Evolutionary conservation across 2,113 vertebrate species (phyloP), one percentile per base, ranked within the genome.

Genomic region (Paracanthobrama guichenoti): DNA sequence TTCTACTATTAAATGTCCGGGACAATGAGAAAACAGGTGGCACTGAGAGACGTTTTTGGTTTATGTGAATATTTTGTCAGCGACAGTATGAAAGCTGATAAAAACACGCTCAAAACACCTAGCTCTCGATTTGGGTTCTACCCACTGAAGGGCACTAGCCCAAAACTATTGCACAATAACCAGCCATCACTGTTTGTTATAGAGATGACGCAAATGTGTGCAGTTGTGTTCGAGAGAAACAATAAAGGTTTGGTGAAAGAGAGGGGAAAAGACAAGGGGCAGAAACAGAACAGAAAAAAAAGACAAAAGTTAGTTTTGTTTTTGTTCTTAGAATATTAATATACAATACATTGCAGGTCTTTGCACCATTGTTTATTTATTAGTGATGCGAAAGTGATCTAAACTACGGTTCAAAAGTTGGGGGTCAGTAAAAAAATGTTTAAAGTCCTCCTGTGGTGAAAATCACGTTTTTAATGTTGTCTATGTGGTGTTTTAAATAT

Each of bases 181-280:
- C 82, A 89, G 91, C 83, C 93, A 94, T 94, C 86, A 86, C 91
- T 93, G 88, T 76, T 77, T 83, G 77, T 59, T 48, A 59, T 53
- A 74, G 67, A 24, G 31, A 28, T 16, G 8, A 22, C 60, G 53
- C 16, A 74, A 64, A 46, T 50, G 57, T 76, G n/a, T 46, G 42
- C 7, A n/a, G n/a, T 18, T 71, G 14, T 74, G 18, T 76, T 53
- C 22, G 4, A 62, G 46, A 78, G 22, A 81, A 31, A 57, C 26
- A 31, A 60, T 24, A 39, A 66, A 55, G 6, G 11, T 84, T 84
- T 74, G 12, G 39, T 71, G 20, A 82, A 64, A 77, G 14, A 64
- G 24, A 24, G 24, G 35, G 26, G 13, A n/a, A 83, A 39, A 39
- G 53, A 35, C 14, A 55, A 44, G n/a, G 50, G 13, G 24, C 7